Base-by-base conservation (phyloP, 1,140 invertebrate species). In the Drosophila serrata region DNA sequence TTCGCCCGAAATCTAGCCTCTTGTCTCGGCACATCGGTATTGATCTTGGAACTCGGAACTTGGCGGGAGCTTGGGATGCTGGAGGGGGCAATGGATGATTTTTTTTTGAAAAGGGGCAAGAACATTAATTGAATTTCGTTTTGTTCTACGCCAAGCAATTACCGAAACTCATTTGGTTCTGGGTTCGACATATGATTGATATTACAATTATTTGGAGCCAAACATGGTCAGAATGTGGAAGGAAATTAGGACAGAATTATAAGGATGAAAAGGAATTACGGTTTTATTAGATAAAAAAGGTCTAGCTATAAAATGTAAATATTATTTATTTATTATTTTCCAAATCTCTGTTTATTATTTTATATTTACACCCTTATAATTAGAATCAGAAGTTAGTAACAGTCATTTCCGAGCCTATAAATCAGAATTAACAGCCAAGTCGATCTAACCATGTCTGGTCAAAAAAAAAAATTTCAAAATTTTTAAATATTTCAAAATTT, bases 11-110 rank as follows among this genome's bases (percentile, higher is more conserved):
- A 72, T 69, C 57, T 17, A 33, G 51, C 48, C 69, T 24, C 68
- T 72, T 72, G 69, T 72, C 65, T 72, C 53, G 69, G 33, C 67
- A 35, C 67, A 35, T 53, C 69, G 35, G 60, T 74, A 74, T 74
- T 74, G 69, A 75, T 62, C 48, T 74, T 61, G 46, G 37, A 46
- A 39, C 45, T 45, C 27, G 57, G 48, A 58, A 72, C 51, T 58
- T 29, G 33, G 22, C 43, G 27, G 42, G 49, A 55, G 63, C 45
- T 43, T 68, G 31, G 13, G 37, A 31, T 27, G 46, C 51, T 24
- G 65, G n/a, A n/a, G 45, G 57, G 58, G 33, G 45, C 67, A 43
- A 46, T 40, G 67, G 17, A 12, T 46, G 39, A 33, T 15, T 67
- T 67, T 67, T 67, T 24, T 39, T 46, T 69, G 33, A 29, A 33